Evolutionary conservation across 1,140 invertebrate genomes (phyloP), one percentile per base, ranked within the genome.

Genomic region (Cylas formicarius): DNA sequence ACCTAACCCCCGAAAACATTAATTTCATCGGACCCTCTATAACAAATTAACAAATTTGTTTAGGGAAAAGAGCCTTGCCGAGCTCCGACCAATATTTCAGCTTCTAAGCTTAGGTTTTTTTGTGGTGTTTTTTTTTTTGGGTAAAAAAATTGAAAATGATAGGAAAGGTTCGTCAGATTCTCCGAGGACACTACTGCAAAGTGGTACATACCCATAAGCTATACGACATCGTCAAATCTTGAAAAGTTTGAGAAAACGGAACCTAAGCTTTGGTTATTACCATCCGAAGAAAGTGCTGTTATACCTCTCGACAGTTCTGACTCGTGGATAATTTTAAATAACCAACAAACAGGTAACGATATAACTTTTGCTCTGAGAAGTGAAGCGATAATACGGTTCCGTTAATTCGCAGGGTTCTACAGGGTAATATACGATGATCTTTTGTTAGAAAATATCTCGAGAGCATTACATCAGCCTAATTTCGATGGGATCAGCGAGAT

Each of bases 331-430:
- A 67, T 88, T 41, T 70, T 80, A 4, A 87, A 87, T 51, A 50
- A 81, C 13, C 72, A 77, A 58, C 68, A 79, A 56, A 75, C 76
- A 37, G 80, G 79, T 79, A 60, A 56, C 19, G n/a, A 26, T 14
- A 23, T 16, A 22, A 7, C 23, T 21, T 48, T 60, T 62, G 56
- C 55, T n/a, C n/a, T n/a, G n/a, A n/a, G n/a, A n/a, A n/a, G n/a
- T n/a, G n/a, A n/a, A n/a, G n/a, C n/a, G n/a, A n/a, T n/a, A n/a
- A n/a, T n/a, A n/a, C n/a, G n/a, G n/a, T n/a, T n/a, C n/a, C n/a
- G n/a, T n/a, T n/a, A n/a, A n/a, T n/a, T n/a, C n/a, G n/a, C n/a
- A 73, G 86, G 84, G 18, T 82, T 81, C 48, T 90, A 87, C 64
- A 72, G 86, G 11, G 84, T 90, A 0, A 83, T 82, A 57, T 91